Evolutionary conservation across 2,888 invertebrate species (phyloP), one percentile per base, ranked within the genome.

Genomic region (Exocentrus adspersus): DNA sequence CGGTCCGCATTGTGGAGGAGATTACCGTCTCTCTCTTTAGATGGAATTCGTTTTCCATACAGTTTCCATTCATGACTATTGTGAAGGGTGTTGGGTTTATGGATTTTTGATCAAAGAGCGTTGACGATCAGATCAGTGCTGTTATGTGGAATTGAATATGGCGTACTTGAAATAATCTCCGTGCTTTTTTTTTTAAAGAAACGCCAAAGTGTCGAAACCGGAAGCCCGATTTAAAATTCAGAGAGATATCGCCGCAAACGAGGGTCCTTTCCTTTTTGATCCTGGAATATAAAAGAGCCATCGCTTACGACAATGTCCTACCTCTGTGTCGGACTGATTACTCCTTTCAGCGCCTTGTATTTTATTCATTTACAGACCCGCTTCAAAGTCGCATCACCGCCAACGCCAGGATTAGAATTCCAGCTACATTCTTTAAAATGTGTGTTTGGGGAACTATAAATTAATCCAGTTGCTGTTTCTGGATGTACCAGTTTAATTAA

Each of bases 1-100:
- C 42, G 57, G 60, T 52, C 64, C 52, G 64, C 64, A 64, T 61
- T 61, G 30, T 51, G 52, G n/a, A 58, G 51, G 46, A 57, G 57
- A 61, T 64, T 61, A 56, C 52, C 57, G 20, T 56, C 46, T 54
- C n/a, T n/a, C n/a, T n/a, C n/a, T n/a, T n/a, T n/a, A n/a, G n/a
- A n/a, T n/a, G n/a, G n/a, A n/a, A n/a, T n/a, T n/a, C n/a, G n/a
- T n/a, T n/a, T n/a, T n/a, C n/a, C n/a, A n/a, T n/a, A n/a, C n/a
- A n/a, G n/a, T n/a, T n/a, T n/a, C n/a, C n/a, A n/a, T n/a, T n/a
- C n/a, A n/a, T n/a, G n/a, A n/a, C n/a, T n/a, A n/a, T n/a, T n/a
- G n/a, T n/a, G n/a, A n/a, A n/a, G n/a, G n/a, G n/a, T n/a, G n/a
- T n/a, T n/a, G n/a, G n/a, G n/a, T n/a, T n/a, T n/a, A n/a, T n/a